Evolutionary conservation across 2,113 vertebrate genomes (phyloP), one percentile per base, ranked within the genome.

Genomic region (Arizona elegans): DNA sequence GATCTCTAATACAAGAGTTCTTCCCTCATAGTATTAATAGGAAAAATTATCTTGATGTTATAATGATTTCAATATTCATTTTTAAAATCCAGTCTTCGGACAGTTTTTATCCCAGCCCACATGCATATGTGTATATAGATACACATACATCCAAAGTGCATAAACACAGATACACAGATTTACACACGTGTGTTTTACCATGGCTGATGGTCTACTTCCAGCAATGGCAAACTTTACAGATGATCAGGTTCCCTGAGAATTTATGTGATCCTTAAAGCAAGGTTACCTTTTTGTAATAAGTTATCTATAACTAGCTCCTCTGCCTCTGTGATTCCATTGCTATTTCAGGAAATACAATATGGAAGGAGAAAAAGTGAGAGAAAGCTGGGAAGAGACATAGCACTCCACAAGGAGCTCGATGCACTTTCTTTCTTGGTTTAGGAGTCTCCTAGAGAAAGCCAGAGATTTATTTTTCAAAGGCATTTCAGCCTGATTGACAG

Each of bases 401-500:
- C 15, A 59, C 5, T 47, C 54, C 11, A 56, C 23, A 86, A 86
- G 38, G 13, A 43, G 5, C 4, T 56, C 50, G 24, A 47, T 50
- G 47, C 33, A 75, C 26, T 24, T 70, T 13, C 38, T 92, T 70
- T 81, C 62, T 89, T 89, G 87, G 52, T 47, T 89, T 75, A 50
- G 50, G 24, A 70, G 52, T 10, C 10, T 87, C 43, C 23, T 8
- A 91, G 38, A 91, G 29, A 26, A 87, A 87, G 21, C 33, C 29
- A 86, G 91, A 33, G 59, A 38, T 70, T 92, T 92, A 75, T 54
- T 92, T 92, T 92, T 53, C 50, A 88, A 92, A 75, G 88, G 50
- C n/a, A 75, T 62, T 75, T 89, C 55, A 26, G 38, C 55, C 53
- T 56, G 62, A 89, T 56, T 81, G 87, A 47, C 87, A 89, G 53